Percentiles rank a stretch among this genome's conserved stretches.
These are phyloP conservation scores for Murina feae DNA, from an alignment of 2,113 vertebrate genomes.

Conservation along the genomic window DNA sequence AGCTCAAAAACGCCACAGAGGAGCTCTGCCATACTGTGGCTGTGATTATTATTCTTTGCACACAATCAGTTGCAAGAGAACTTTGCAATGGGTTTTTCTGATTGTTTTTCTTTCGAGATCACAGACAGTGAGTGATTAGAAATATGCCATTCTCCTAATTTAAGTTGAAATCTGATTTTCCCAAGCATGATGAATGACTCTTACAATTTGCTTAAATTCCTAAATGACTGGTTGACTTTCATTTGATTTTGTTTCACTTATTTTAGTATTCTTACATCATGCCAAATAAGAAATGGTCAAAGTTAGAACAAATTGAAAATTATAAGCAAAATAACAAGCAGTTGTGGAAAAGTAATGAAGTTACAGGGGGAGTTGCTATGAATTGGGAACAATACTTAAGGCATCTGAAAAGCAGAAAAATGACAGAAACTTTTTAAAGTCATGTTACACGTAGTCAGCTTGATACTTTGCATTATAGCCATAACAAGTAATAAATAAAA, in stretches of 20 bases:
- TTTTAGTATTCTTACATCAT: not conserved
- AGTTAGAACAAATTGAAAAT: not conserved
- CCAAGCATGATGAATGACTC: not conserved
- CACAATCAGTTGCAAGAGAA: not conserved
- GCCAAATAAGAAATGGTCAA: not conserved
- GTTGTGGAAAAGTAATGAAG: not conserved
- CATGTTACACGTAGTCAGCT: not conserved
- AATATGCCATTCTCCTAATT: not conserved
- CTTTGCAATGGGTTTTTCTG: not conserved
- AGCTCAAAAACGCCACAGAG: not conserved
- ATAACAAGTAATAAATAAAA: not conserved
- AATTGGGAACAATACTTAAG: not conserved
- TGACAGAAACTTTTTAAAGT: not conserved
- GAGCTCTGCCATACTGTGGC: not conserved
- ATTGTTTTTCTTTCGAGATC: not conserved
- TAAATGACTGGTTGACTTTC: not conserved
- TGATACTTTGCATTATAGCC: not conserved
- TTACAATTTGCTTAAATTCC: not conserved
- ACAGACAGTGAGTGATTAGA: not conserved
- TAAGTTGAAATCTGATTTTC: slow-evolving; percentile 13
- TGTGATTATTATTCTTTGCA: not conserved
- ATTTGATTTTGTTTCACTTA: not conserved
- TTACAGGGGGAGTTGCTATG: not conserved
- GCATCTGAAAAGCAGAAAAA: not conserved
- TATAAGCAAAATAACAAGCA: slow-evolving; percentile 1